Conservation (phyloP, 2,888 invertebrate species). For the Eupeodes latifasciatus region DNA sequence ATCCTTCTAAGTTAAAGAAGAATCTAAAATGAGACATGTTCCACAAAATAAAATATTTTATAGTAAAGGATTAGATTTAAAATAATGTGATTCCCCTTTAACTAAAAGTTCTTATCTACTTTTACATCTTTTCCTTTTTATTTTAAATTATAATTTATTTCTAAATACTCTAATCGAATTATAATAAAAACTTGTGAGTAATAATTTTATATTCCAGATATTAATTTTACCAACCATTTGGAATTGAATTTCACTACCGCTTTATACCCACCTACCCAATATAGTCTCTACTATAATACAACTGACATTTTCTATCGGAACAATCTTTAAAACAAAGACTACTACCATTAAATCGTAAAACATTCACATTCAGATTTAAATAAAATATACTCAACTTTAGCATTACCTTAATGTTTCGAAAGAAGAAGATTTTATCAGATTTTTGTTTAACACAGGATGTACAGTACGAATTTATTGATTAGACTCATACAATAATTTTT, state of each 20-base stretch:
- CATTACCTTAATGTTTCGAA: conserved; percentile 51
- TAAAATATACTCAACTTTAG: conserved; percentile 42
- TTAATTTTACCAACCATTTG: not conserved
- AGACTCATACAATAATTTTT: not conserved
- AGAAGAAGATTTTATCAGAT: conserved; percentile 50
- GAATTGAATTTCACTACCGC: conserved; percentile 1
- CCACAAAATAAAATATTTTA: too few species aligned
- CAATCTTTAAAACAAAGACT: conserved; percentile 31
- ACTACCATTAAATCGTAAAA: conserved; percentile 29
- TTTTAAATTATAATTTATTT: not conserved
- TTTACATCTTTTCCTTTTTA: too few species aligned
- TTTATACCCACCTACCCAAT: too few species aligned
- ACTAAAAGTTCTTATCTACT: too few species aligned
- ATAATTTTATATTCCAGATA: not conserved
- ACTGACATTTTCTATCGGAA: not conserved
- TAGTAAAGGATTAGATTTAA: too few species aligned
- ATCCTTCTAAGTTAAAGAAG: too few species aligned
- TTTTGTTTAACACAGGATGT: conserved; percentile 38
- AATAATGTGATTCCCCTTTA: too few species aligned
- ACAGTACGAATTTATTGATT: not conserved
- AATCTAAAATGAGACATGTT: too few species aligned
- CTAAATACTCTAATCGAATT: not conserved
- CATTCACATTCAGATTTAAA: conserved; percentile 33
- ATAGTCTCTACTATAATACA: not conserved
- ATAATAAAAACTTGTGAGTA: not conserved